Conservation (phyloP, 2,113 vertebrate species). For the Neogobius melanostomus region DNA sequence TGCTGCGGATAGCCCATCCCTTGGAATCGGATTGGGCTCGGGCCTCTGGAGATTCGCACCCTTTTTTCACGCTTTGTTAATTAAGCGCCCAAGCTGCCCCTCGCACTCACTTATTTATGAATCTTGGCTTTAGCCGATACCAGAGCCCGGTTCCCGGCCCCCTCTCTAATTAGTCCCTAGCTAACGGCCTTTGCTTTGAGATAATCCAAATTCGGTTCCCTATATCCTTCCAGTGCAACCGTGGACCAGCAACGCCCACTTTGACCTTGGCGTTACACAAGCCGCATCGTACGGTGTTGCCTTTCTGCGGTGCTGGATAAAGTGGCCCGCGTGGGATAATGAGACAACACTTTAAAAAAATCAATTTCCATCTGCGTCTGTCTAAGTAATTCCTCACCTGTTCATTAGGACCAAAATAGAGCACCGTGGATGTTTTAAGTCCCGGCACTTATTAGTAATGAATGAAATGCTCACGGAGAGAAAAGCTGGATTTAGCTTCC, state of each 20-base stretch:
- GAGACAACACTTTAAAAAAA: slow-evolving; percentile 71
- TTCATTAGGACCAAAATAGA: slow-evolving; percentile 58
- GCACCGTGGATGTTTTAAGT: slow-evolving; percentile 37
- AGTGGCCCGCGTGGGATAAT: slow-evolving; percentile 64
- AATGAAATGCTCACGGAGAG: slow-evolving; percentile 28
- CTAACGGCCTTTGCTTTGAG: slow-evolving; percentile 65
- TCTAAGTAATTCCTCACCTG: slow-evolving; percentile 65
- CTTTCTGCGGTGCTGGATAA: slow-evolving; percentile 58
- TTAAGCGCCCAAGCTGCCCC: slow-evolving; percentile 72
- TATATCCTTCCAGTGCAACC: slow-evolving; percentile 37
- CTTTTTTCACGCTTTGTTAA: slow-evolving; percentile 74
- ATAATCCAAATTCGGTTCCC: slow-evolving; percentile 57
- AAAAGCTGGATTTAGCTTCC: slow-evolving; percentile 4
- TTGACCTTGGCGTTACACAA: slow-evolving; percentile 67
- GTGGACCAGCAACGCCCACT: slow-evolving; percentile 36
- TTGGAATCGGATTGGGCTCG: slow-evolving; percentile 58
- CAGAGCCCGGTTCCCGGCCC: slow-evolving; percentile 60
- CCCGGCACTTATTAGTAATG: slow-evolving; percentile 39
- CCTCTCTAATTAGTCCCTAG: slow-evolving; percentile 71
- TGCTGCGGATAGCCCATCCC: slow-evolving; percentile 52
- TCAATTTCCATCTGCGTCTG: slow-evolving; percentile 65
- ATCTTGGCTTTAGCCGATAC: slow-evolving; percentile 67
- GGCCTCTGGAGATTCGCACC: slow-evolving; percentile 64
- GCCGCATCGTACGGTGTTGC: slow-evolving; percentile 50
- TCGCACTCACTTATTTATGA: slow-evolving; percentile 79